These are phyloP conservation scores for Cathartes aura DNA, from an alignment of 2,113 vertebrate genomes.

Conservation along the genomic window DNA sequence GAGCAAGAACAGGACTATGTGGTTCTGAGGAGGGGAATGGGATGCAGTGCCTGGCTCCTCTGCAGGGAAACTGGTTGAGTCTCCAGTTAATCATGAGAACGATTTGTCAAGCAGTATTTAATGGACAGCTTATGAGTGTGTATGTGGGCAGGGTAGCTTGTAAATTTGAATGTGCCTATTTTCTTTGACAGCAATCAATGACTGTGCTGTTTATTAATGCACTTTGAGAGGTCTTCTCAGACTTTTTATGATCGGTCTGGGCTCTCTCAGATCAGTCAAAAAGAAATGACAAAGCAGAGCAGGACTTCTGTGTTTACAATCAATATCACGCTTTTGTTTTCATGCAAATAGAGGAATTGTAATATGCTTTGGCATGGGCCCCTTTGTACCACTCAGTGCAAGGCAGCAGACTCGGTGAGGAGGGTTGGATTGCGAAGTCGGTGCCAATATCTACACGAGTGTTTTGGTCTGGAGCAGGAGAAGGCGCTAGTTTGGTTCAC, in stretches of 20 bases:
- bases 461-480: not conserved
- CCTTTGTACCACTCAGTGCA: not conserved
- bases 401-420: not conserved
- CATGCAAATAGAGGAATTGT: not conserved
- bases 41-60: not conserved
- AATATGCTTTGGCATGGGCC: not conserved
- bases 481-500: not conserved
- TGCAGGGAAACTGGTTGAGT: not conserved
- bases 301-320: not conserved
- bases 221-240: not conserved
- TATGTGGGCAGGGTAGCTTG: not conserved
- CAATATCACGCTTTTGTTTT: not conserved
- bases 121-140: not conserved
- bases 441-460: not conserved
- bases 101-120: not conserved
- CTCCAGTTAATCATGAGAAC: not conserved
- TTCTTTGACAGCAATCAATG: not conserved
- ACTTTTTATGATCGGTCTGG: not conserved
- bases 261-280: not conserved
- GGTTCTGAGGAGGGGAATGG: not conserved
- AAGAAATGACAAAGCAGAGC: not conserved
- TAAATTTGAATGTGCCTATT: constrained; percentile 19
- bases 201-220: not conserved
- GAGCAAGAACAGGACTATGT: not conserved
- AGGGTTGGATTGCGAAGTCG: not conserved